These are phyloP conservation scores for Tangara arthus DNA, from an alignment of 2,797 vertebrate species.

Conservation along the genomic window DNA sequence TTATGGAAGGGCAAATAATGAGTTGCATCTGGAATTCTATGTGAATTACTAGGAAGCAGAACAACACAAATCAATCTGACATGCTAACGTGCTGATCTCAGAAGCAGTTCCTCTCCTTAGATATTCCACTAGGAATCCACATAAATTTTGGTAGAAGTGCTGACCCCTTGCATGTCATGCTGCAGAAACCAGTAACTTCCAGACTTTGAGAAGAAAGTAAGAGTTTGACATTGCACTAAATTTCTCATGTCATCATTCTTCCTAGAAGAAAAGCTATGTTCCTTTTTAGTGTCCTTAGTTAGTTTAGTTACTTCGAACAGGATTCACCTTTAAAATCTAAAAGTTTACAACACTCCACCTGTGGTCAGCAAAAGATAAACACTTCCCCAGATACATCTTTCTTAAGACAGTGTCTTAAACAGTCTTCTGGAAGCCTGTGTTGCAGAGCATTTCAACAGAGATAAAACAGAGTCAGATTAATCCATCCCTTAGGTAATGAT, in stretches of 20 bases:
- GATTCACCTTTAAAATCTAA: neutral
- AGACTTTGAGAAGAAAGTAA: neutral
- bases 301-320: neutral
- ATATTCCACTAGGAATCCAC: neutral
- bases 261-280: neutral
- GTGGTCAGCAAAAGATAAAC: neutral
- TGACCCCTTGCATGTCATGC: neutral
- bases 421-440: accelerated
- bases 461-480: neutral
- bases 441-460: neutral
- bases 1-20: neutral
- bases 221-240: neutral
- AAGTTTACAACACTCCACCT: neutral
- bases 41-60: neutral
- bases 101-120: neutral
- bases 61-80: neutral
- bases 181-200: neutral
- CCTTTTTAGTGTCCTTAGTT: neutral
- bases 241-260: neutral
- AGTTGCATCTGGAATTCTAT: neutral
- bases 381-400: neutral
- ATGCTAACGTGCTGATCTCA: neutral
- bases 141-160: neutral
- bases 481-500: neutral
- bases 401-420: neutral